These are phyloP conservation scores for Chloroceryle inda DNA, from an alignment of 2,797 vertebrate species.

Conservation along the genomic window DNA sequence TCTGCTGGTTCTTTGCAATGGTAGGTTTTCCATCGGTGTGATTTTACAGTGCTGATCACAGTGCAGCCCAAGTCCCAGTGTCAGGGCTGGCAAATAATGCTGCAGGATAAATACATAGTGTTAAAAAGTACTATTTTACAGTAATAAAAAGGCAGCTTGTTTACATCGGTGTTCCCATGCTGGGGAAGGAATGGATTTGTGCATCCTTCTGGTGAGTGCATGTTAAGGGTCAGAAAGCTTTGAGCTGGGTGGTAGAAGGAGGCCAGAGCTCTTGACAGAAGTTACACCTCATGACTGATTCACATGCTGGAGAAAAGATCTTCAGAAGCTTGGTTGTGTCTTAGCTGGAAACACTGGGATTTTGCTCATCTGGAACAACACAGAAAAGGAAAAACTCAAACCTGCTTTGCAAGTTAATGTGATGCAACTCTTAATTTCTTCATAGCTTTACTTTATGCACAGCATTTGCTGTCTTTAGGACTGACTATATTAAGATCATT, in stretches of 20 bases:
- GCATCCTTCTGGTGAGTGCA: fast-evolving
- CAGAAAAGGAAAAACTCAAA: constrained; percentile 18
- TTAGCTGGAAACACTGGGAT: neutral
- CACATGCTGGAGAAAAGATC: neutral
- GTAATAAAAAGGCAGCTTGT: neutral
- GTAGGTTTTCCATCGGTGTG: neutral
- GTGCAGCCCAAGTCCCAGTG: neutral
- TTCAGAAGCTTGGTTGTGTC: neutral
- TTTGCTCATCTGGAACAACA: neutral
- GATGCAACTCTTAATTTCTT: neutral
- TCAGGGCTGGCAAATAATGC: neutral
- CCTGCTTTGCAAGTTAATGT: neutral
- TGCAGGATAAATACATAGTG: neutral
- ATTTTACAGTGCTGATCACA: neutral
- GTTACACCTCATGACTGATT: neutral
- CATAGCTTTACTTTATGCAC: neutral
- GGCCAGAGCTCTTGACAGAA: neutral
- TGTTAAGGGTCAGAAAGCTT: neutral
- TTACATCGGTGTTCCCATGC: neutral
- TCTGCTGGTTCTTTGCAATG: neutral
- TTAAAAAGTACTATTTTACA: neutral
- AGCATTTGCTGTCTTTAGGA: neutral
- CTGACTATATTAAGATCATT: neutral
- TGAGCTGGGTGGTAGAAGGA: neutral
- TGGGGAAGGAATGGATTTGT: neutral